A percentile compares a stretch with the other conserved stretches of the same genome.
phyloP scores from a whole-genome alignment of 2,113 vertebrate genomes.

The Boulengerochromis microlepis region DNA sequence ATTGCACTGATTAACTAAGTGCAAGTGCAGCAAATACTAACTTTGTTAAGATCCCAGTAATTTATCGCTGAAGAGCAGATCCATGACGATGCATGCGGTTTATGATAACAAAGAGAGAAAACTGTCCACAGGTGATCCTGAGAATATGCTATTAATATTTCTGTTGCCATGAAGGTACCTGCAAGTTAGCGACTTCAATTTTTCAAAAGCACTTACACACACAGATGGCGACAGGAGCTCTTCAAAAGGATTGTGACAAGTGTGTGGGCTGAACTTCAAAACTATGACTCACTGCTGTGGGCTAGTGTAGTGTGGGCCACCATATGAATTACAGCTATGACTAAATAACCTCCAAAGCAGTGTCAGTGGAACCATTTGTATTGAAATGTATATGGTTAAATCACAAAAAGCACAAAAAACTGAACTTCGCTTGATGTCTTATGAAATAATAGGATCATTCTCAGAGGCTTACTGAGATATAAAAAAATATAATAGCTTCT shows the following conservation, averaged over 20 bases:
- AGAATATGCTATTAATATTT: background rate
- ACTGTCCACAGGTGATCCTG: background rate
- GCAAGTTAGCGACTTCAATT: background rate
- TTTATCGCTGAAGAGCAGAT: background rate
- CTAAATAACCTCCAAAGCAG: background rate
- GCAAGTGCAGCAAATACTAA: background rate
- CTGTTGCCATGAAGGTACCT: background rate
- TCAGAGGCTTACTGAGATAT: background rate
- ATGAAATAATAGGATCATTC: background rate
- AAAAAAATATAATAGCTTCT: background rate
- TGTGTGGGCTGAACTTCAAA: slow-evolving; percentile 27
- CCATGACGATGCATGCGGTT: background rate
- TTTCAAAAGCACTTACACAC: background rate
- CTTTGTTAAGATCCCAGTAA: background rate
- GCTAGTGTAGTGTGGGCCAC: background rate
- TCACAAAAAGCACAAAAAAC: background rate
- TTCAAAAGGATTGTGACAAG: background rate
- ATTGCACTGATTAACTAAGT: background rate
- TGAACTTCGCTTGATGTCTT: background rate
- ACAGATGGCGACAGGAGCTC: background rate
- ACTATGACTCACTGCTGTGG: slow-evolving; percentile 35
- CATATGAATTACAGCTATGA: background rate
- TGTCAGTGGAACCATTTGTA: background rate
- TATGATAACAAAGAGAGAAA: background rate
- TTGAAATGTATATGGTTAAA: background rate